Evolutionary conservation across 2,797 vertebrate species (phyloP).

Genomic region (Hippopotamyrus pictus): DNA sequence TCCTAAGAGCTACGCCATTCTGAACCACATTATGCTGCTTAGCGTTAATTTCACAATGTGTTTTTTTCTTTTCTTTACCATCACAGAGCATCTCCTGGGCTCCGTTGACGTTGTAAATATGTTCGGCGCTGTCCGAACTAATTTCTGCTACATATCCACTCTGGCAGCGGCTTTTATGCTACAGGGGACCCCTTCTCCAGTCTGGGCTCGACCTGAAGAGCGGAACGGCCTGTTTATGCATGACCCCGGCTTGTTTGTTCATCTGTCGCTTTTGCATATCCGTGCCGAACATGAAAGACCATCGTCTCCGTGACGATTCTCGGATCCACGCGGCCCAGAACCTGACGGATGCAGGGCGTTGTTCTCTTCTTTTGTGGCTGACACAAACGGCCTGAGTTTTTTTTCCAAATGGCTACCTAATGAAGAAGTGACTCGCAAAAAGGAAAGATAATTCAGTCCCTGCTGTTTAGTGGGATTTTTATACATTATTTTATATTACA

Average conservation of each 20-base stretch:
- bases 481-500: background rate
- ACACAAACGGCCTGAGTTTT: background rate
- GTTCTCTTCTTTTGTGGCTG: background rate
- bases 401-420: background rate
- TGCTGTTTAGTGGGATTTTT: background rate
- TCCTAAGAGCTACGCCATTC: background rate
- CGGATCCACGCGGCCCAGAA: background rate
- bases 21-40: background rate
- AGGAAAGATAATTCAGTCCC: background rate
- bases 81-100: background rate
- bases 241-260: background rate
- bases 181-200: background rate
- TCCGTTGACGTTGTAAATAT: slow-evolving; percentile 8
- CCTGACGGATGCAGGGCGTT: background rate
- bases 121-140: background rate
- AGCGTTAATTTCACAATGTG: background rate
- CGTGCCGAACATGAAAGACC: background rate
- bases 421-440: background rate
- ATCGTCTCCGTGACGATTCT: background rate
- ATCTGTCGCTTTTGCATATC: background rate
- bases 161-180: background rate
- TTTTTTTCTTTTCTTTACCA: background rate
- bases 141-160: background rate
- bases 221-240: background rate
- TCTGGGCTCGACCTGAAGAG: background rate